Conservation (phyloP, 2,113 vertebrate species). For the Megaceryle maxima region DNA sequence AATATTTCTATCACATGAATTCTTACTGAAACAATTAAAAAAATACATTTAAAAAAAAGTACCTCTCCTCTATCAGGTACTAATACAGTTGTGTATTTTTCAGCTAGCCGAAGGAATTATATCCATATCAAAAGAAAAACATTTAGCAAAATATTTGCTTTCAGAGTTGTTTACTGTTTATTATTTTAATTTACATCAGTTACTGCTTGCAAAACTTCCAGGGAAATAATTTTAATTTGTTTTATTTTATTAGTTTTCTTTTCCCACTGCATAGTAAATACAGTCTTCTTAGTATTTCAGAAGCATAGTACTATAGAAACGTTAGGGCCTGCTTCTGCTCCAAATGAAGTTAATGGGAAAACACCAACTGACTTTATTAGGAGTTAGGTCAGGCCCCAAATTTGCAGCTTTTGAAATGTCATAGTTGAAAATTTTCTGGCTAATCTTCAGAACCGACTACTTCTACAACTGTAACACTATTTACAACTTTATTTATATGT, state of each 20-base stretch:
- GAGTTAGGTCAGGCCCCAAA: slow-evolving; percentile 6
- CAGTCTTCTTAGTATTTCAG: slow-evolving; percentile 60
- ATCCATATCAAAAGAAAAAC: slow-evolving; percentile 51
- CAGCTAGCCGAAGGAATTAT: slow-evolving; percentile 11
- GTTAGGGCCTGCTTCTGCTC: slow-evolving; percentile 41
- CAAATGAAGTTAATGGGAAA: slow-evolving; percentile 39
- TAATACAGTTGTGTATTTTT: background rate
- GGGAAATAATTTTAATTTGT: slow-evolving; percentile 39
- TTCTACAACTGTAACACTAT: slow-evolving; percentile 52
- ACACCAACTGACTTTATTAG: slow-evolving; percentile 45
- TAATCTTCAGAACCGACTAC: slow-evolving; percentile 51
- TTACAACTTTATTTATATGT: slow-evolving; percentile 66
- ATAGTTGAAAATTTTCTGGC: slow-evolving; percentile 38
- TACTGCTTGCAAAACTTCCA: slow-evolving; percentile 63
- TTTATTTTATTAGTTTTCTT: background rate
- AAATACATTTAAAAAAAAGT: background rate
- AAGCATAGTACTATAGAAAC: slow-evolving; percentile 47
- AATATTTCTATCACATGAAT: background rate
- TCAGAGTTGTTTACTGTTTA: slow-evolving; percentile 60
- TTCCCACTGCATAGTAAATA: slow-evolving; percentile 61
- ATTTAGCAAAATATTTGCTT: slow-evolving; percentile 69
- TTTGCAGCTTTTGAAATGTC: slow-evolving; percentile 36
- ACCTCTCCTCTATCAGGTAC: background rate
- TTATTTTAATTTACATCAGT: slow-evolving; percentile 62
- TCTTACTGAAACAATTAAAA: background rate